phyloP scores from a whole-genome alignment of 2,113 vertebrate genomes.

The Pelmatolapia mariae region DNA sequence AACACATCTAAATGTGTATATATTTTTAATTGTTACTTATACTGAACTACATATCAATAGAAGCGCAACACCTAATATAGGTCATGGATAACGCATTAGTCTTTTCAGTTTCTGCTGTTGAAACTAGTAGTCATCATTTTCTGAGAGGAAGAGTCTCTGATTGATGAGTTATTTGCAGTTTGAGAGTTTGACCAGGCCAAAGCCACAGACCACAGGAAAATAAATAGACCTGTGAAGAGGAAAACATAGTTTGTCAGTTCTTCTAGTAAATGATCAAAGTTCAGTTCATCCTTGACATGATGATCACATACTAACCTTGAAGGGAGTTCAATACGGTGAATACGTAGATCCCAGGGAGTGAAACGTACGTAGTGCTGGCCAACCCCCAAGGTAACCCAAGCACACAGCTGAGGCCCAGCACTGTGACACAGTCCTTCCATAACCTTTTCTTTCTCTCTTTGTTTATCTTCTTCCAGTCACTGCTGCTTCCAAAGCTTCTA shows the following conservation, averaged over 20 bases:
- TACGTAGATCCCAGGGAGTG: slow-evolving; percentile 73
- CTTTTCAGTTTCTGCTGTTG: neutral
- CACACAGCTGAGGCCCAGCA: slow-evolving; percentile 84
- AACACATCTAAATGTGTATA: neutral
- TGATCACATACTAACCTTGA: slow-evolving; percentile 75
- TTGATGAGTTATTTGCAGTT: neutral
- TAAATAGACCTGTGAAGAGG: slow-evolving; percentile 50
- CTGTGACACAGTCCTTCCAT: slow-evolving; percentile 62
- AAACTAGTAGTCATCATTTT: slow-evolving; percentile 57
- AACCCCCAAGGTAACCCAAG: slow-evolving; percentile 87
- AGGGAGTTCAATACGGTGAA: slow-evolving; percentile 86
- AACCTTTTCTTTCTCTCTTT: slow-evolving; percentile 24
- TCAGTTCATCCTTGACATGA: neutral
- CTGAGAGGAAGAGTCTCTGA: slow-evolving; percentile 37
- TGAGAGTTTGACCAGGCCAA: slow-evolving; percentile 32
- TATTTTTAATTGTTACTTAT: rapidly evolving
- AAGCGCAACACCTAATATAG: neutral
- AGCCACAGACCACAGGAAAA: slow-evolving; percentile 69
- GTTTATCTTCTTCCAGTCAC: neutral
- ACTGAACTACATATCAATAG: neutral
- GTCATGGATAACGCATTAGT: neutral
- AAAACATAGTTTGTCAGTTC: neutral
- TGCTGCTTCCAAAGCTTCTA: neutral
- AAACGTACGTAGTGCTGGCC: slow-evolving; percentile 73
- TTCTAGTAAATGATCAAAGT: rapidly evolving